Evolutionary conservation across 1,140 invertebrate species (phyloP), one percentile per base, ranked within the genome.

Genomic region (Solenopsis invicta): DNA sequence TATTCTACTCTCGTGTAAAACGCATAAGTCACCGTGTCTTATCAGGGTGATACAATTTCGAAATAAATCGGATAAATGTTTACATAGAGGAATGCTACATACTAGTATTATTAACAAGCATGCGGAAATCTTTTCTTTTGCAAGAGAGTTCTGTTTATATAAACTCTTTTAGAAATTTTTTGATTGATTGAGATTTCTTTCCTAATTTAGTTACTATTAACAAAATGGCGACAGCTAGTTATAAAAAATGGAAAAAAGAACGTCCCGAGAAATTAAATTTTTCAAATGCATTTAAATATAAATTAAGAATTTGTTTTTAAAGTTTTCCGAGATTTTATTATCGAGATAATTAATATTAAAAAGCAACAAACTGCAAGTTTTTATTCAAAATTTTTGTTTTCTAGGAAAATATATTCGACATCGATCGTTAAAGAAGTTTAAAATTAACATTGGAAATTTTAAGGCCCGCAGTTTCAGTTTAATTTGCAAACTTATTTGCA

Each of bases 31-130:
- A 12, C 52, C 10, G 18, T 69, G 66, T 21, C 5, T n/a, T 41
- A 61, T 74, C 54, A 29, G 50, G 66, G 54, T 75, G 61, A 84
- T 75, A 13, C 69, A 54, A 84, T 84, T 62, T 62, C 13, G 54
- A 37, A 59, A 37, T 84, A 75, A 61, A 61, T 61, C 80, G 67
- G n/a, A 84, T 82, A 41, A 48, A 74, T 74, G 37, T 82, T 21
- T 45, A 56, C 37, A 54, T 74, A 24, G 24, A 24, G 24, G 8
- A 37, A 75, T n/a, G n/a, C n/a, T n/a, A n/a, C n/a, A n/a, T 24
- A 71, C 37, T 54, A 54, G 2, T 54, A 72, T 67, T 64, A 77
- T 64, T 48, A 77, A 37, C 4, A 2, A 29, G 5, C 16, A 78
- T 16, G 41, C 3, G 2, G 16, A 10, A 8, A 71, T 6, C 2